These are phyloP conservation scores for Papilio polyxenes DNA, from an alignment of 1,140 invertebrate genomes.

Conservation along the genomic window DNA sequence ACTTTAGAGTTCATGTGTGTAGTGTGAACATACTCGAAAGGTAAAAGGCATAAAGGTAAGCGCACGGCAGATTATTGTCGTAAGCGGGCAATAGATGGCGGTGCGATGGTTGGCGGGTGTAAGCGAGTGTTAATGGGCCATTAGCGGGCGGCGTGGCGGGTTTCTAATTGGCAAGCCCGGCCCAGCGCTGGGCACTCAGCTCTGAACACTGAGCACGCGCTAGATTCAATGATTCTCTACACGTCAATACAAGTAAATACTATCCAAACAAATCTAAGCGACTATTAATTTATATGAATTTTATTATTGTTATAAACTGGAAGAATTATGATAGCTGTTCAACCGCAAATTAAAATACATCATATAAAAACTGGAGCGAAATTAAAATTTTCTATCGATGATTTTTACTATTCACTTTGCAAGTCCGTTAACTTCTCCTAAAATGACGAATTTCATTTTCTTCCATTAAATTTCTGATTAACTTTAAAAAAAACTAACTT, in stretches of 20 bases:
- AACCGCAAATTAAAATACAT: too few relatives aligned
- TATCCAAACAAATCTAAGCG: conserved; percentile 23
- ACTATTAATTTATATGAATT: conserved; percentile 30
- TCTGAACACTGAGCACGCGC: conserved; percentile 44
- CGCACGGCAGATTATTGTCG: conserved; percentile 35
- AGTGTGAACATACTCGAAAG: not conserved
- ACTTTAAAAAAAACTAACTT: not conserved
- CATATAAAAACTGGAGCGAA: too few relatives aligned
- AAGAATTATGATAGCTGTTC: too few relatives aligned
- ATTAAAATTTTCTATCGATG: too few relatives aligned
- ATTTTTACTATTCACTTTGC: too few relatives aligned
- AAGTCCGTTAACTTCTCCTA: too few relatives aligned
- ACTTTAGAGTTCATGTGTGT: not conserved
- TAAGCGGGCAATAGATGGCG: conserved; percentile 57
- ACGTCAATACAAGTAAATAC: conserved; percentile 23
- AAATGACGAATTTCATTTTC: too few relatives aligned
- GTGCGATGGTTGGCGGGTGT: conserved; percentile 60
- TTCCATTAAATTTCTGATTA: too few relatives aligned
- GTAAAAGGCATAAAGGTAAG: conserved; percentile 6
- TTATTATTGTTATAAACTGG: not conserved
- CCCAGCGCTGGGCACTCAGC: conserved; percentile 35
- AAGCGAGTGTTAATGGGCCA: conserved; percentile 75
- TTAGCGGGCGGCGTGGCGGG: conserved; percentile 60
- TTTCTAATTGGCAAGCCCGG: conserved; percentile 68
- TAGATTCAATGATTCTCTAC: conserved; percentile 44